Evolutionary conservation across 2,797 vertebrate species (phyloP), one percentile per base, ranked within the genome.

Genomic region (Eptatretus atami): DNA sequence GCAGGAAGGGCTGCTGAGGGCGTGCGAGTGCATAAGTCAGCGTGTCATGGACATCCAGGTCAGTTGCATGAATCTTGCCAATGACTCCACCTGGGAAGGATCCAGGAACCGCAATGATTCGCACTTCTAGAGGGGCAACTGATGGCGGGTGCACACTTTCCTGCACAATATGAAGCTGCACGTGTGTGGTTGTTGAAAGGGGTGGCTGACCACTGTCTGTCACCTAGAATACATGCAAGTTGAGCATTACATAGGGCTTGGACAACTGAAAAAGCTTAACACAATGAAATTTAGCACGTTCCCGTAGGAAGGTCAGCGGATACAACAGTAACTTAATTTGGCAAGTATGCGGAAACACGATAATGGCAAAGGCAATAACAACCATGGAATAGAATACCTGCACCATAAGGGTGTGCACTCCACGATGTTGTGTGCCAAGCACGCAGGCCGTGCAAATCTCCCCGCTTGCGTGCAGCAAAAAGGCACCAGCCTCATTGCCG

Each of bases 61-160:
- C 92, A 0, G 83, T 90, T 65, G 92, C 90, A 0, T 96, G 90
- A 55, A 98, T 81, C 70, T 92, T 86, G 53, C 92, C 92, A 53
- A 98, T 95, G 53, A 98, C 85, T 3, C 92, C 92, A 0, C 92
- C 92, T 0, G 88, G 86, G 71, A 98, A 98, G 57, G 15, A n/a
- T n/a, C 57, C 57, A 73, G 95, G 87, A 84, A 94, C 84, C 13
- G 85, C 92, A 67, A 96, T 76, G 2, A 98, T 90, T 69, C 86
- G 85, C 55, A 98, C 78, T 66, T 98, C 84, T 63, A 98, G 70
- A 0, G 87, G 84, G 65, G 82, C 76, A 3, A 81, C 86, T 0
- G 84, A 81, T 0, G 90, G 90, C 53, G 82, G 81, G 70, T 93
- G 86, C 54, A 83, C 81, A 64, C 88, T 79, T 69, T 98, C 90